Conservation (phyloP, 2,888 invertebrate species). For the Allygus modestus region DNA sequence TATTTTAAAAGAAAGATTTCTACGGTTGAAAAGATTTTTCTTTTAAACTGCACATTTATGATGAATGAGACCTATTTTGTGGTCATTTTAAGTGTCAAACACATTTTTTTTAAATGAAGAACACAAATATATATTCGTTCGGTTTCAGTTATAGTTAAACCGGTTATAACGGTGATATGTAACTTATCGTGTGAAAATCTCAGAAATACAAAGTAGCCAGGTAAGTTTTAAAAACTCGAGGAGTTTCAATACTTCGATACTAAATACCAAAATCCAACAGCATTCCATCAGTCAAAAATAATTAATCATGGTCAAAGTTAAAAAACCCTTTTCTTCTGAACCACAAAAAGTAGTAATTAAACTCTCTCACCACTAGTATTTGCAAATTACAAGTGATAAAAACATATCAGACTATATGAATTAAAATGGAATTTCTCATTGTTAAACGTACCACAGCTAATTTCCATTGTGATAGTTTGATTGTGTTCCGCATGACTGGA, state of each 20-base stretch:
- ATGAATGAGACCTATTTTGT: slow-evolving; percentile 7
- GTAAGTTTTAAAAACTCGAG: no score
- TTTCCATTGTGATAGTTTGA: not conserved
- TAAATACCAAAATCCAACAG: no score
- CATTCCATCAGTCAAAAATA: no score
- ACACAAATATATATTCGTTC: no score
- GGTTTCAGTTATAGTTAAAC: no score
- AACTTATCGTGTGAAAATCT: no score
- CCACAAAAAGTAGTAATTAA: not conserved
- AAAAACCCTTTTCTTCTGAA: not conserved
- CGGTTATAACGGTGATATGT: no score
- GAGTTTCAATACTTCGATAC: no score
- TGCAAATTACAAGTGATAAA: not conserved
- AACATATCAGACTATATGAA: not conserved
- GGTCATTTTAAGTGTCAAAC: slow-evolving; percentile 7
- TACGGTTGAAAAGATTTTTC: not conserved
- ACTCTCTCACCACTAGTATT: not conserved
- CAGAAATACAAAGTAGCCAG: no score
- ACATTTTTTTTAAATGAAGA: no score
- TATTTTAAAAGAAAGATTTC: not conserved
- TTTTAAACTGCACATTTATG: not conserved
- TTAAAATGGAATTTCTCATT: not conserved
- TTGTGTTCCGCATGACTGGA: slow-evolving; percentile 48
- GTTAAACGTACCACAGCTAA: not conserved
- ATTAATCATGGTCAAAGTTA: no score